Evolutionary conservation across 2,797 vertebrate genomes (phyloP).

Genomic region (Petrocephalus sullivani): DNA sequence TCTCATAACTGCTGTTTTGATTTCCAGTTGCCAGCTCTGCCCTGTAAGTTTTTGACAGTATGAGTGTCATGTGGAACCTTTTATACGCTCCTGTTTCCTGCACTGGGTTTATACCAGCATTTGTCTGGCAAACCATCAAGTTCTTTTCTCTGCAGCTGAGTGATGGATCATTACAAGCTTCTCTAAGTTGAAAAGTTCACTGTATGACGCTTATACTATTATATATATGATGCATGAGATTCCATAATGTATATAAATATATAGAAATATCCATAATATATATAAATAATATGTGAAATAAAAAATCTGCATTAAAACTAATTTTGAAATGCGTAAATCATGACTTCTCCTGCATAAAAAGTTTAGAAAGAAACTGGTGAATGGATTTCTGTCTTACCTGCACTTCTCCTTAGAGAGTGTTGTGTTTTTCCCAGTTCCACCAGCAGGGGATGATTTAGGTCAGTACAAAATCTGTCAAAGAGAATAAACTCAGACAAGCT

Average conservation of each 20-base stretch:
- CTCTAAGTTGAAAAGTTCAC: neutral
- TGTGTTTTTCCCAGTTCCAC: neutral
- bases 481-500: neutral
- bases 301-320: neutral
- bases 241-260: neutral
- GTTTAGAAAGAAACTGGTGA: neutral
- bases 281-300: neutral
- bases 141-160: neutral
- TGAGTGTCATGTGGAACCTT: slow-evolving; percentile 18
- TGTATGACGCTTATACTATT: neutral
- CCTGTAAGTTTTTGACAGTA: slow-evolving; percentile 12
- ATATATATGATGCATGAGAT: neutral
- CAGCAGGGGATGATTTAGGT: slow-evolving; percentile 8
- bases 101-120: neutral
- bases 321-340: neutral
- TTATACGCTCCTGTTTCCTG: neutral
- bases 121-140: neutral
- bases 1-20: slow-evolving; percentile 19
- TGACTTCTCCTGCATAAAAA: neutral
- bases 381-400: neutral
- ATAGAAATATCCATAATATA: too few species aligned
- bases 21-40: slow-evolving; percentile 10
- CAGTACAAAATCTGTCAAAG: neutral
- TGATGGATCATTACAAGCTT: neutral
- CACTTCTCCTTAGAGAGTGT: neutral